These are phyloP conservation scores for Mesorhabditis sp. DNA, from an alignment of 2,888 invertebrate species.

Conservation along the genomic window DNA sequence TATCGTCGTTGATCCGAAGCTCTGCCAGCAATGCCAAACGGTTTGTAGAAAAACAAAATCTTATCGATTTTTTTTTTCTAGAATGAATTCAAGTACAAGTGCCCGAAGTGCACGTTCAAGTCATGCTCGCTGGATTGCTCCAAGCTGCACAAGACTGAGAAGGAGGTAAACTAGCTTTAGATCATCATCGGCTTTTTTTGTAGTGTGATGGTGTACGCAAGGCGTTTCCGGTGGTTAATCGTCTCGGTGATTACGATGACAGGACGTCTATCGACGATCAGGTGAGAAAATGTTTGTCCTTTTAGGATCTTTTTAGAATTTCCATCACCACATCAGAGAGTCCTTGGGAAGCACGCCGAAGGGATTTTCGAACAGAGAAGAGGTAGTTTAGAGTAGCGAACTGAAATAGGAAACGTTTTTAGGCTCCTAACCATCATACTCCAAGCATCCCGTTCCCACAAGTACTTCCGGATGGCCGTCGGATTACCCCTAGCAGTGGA, in stretches of 20 bases:
- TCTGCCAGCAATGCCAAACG: too few relatives aligned
- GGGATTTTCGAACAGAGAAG: constrained; percentile 12
- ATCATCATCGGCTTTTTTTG: constrained; percentile 8
- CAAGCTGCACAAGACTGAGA: constrained; percentile 43
- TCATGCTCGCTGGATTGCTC: constrained; percentile 47
- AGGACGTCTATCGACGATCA: constrained; percentile 35
- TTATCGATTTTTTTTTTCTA: constrained; percentile 5
- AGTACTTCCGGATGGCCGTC: too few relatives aligned
- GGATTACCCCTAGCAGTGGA: too few relatives aligned
- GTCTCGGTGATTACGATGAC: constrained; percentile 29
- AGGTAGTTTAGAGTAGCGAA: constrained; percentile 12
- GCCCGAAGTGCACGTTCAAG: constrained; percentile 46
- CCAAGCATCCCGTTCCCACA: too few relatives aligned
- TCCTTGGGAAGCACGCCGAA: constrained; percentile 16
- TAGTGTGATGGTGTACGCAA: constrained; percentile 48
- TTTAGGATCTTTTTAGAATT: constrained; percentile 17
- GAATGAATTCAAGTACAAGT: constrained; percentile 19
- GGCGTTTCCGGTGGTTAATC: constrained; percentile 28
- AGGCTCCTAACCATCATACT: not conserved
- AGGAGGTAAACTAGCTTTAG: constrained; percentile 18
- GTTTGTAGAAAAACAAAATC: too few relatives aligned
- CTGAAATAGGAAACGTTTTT: constrained; percentile 11
- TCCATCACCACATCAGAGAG: constrained; percentile 24
- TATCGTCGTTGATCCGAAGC: too few relatives aligned
- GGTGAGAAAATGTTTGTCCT: too few relatives aligned